Percentiles rank a stretch among this genome's conserved stretches.
phyloP scores from a whole-genome alignment of 2,113 vertebrate species.

The Asarcornis scutulata region DNA sequence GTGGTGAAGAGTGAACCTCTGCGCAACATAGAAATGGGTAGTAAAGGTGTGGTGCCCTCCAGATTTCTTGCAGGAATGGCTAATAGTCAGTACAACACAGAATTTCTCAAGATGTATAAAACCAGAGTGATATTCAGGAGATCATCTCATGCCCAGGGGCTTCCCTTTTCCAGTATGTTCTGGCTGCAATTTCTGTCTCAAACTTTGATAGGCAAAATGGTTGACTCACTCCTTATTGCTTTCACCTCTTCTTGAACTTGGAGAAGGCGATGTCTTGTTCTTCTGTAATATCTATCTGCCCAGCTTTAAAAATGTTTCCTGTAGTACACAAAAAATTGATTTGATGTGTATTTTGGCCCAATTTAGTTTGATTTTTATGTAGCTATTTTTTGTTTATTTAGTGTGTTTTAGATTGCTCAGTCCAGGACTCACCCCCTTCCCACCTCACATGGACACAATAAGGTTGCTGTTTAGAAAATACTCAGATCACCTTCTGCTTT shows the following conservation, averaged over 20 bases:
- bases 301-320: neutral
- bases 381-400: neutral
- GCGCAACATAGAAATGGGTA: neutral
- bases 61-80: neutral
- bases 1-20: neutral
- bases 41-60: neutral
- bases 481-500: neutral
- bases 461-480: neutral
- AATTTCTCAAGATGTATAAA: neutral
- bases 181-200: neutral
- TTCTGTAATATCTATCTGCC: neutral
- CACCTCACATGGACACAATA: fast-evolving
- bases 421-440: neutral
- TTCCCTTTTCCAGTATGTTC: neutral
- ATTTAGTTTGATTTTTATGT: neutral
- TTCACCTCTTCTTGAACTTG: neutral
- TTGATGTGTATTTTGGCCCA: neutral
- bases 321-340: neutral
- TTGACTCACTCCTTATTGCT: neutral
- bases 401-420: neutral
- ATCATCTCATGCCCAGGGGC: neutral
- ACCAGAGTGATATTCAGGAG: neutral
- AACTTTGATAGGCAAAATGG: neutral
- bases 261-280: neutral
- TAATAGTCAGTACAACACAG: neutral